Evolutionary conservation across 92 coral and sea anemone genomes (phyloP), one percentile per base, ranked within the genome.

Genomic region (Palythoa grandis): DNA sequence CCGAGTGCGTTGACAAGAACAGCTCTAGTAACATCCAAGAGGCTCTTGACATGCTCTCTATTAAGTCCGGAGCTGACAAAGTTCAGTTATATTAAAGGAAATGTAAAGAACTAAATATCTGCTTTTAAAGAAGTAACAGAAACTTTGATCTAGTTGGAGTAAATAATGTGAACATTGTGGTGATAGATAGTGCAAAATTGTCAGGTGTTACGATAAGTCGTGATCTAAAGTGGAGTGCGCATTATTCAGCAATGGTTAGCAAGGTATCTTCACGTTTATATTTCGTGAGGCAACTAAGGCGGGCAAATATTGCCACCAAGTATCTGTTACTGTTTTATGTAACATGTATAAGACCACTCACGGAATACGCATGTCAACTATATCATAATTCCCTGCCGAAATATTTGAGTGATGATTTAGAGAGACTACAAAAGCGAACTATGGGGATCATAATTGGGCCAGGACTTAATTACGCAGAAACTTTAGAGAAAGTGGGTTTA

Each of bases 281-380:
- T 71, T 71, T 71, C 16, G 11, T 71, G 50, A 71, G 52, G 22
- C 76, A 71, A 19, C 52, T 37, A 71, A 71, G 52, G 76, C 52
- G 75, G 20, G 76, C 76, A 11, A 71, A 19, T 37, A 38, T 71
- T 71, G 76, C 52, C 3, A 71, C 14, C 7, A 70, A 52, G 11
- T 6, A 52, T 52, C 54, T 52, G 11, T 52, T 52, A 52, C 54
- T 39, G 50, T 71, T 71, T 71, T 71, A 71, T 71, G 52, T 37
- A 38, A 71, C 52, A 35, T 71, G 52, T 39, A 52, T n/a, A 37
- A 37, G 76, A 19, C 76, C 76, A 71, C 16, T 71, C 76, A 71
- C 53, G 52, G 48, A 38, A 19, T 15, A 35, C 9, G n/a, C 52
- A 15, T 71, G n/a, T n/a, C n/a, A n/a, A n/a, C n/a, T n/a, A n/a